These are phyloP conservation scores for Eublepharis macularius DNA, from an alignment of 2,113 vertebrate species.

Conservation along the genomic window DNA sequence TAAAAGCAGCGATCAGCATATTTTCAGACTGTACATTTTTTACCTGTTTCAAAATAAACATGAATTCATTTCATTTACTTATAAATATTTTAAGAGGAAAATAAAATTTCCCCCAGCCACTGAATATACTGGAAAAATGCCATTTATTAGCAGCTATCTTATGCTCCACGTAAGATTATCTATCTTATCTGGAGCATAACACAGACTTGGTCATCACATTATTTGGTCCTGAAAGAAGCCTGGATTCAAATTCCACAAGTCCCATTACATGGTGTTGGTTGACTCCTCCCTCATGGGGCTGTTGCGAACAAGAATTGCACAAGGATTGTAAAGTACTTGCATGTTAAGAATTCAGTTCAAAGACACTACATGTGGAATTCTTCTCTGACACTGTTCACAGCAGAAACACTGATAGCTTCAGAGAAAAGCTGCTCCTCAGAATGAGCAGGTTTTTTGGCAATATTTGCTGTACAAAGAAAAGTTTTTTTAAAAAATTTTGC, in stretches of 20 bases:
- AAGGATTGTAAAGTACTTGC: not conserved
- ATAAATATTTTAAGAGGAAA: not conserved
- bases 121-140: not conserved
- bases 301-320: not conserved
- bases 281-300: not conserved
- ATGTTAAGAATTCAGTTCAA: not conserved
- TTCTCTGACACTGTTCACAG: not conserved
- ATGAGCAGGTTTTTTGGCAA: not conserved
- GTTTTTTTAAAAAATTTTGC: not conserved
- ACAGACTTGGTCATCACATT: too few species aligned
- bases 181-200: too few species aligned
- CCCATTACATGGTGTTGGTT: not conserved
- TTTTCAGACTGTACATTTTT: not conserved
- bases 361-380: not conserved
- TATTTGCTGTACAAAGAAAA: not conserved
- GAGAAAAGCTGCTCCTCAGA: not conserved
- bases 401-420: not conserved
- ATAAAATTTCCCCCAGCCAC: not conserved
- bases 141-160: too few species aligned
- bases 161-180: too few species aligned
- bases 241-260: not conserved
- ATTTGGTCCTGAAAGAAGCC: not conserved
- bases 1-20: not conserved
- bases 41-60: not conserved
- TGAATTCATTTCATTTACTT: not conserved